Evolutionary conservation across 1,140 invertebrate species (phyloP), one percentile per base, ranked within the genome.

Genomic region (Bursaphelenchus mucronatus): DNA sequence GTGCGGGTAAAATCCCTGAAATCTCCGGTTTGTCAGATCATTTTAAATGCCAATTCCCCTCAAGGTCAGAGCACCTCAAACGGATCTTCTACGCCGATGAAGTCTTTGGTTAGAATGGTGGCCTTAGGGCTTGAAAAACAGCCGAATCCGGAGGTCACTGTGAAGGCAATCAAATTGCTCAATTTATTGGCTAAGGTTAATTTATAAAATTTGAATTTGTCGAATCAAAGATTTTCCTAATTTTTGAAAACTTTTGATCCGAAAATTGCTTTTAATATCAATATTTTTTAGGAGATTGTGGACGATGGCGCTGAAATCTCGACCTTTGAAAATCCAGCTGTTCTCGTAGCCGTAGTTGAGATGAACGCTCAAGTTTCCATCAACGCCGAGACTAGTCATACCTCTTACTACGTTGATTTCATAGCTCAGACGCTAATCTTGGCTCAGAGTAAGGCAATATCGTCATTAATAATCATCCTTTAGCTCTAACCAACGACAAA

Each of bases 401-500:
- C 30, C 5, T 30, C 30, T 30, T 30, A 30, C 30, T 30, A 30
- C 30, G 30, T 30, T 5, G 30, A 30, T 30, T 30, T 30, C 30
- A 30, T 30, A 1, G 30, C 30, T 30, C 30, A 30, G 30, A 30
- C 30, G 30, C 5, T 30, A 30, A 30, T 30, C 30, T 5, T 30
- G 30, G 30, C 30, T 30, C 30, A 52, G 10, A 52, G 40, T 39
- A 13, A 13, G 39, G 11, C 8, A 13, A 30, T 13, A 13, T 13
- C 50, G 8, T 52, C 6, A 5, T 52, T 52, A 30, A 30, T 30
- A 30, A 30, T 30, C 30, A 5, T 30, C 30, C 30, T 30, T 69
- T 43, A 69, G 68, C 68, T 3, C 45, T 70, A 19, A 50, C 68
- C 41, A 57, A 50, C 39, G 68, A 70, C 49, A 70, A 70, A 50